These are phyloP conservation scores for Xestia sexstrigata DNA, from an alignment of 2,888 invertebrate species.

Conservation along the genomic window DNA sequence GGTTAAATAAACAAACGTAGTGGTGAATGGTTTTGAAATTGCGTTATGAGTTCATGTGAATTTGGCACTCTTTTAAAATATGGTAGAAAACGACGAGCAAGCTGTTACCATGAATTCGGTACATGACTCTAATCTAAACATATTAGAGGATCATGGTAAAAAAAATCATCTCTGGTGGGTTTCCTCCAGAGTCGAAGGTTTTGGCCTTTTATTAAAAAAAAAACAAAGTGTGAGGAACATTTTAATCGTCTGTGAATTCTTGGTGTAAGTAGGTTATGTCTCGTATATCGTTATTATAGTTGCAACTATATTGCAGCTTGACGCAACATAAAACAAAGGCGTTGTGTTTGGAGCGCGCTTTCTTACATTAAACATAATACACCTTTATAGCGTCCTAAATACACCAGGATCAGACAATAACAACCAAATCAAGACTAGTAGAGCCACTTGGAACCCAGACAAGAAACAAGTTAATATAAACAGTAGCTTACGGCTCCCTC, in stretches of 20 bases:
- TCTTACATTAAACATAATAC: neutral
- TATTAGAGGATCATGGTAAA: no score
- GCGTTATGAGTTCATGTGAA: neutral
- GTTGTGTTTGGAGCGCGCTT: neutral
- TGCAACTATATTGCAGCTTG: neutral
- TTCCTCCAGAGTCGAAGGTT: neutral
- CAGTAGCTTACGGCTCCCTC: constrained; percentile 27
- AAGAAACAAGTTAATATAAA: constrained; percentile 49
- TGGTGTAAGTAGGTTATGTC: neutral
- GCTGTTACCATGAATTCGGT: neutral
- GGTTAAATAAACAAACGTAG: neutral
- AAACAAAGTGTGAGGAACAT: neutral
- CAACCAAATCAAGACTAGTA: constrained; percentile 20
- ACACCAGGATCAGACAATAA: constrained; percentile 3
- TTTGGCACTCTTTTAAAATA: neutral
- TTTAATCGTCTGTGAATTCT: neutral
- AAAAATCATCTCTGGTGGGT: no score
- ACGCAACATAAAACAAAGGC: neutral
- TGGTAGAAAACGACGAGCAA: neutral
- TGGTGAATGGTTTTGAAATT: neutral
- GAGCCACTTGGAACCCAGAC: constrained; percentile 8
- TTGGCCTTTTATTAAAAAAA: neutral
- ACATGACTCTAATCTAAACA: no score
- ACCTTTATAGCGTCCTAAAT: constrained; percentile 20
- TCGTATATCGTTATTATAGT: neutral